phyloP scores from a whole-genome alignment of 1,140 invertebrate species.

The Apis laboriosa region DNA sequence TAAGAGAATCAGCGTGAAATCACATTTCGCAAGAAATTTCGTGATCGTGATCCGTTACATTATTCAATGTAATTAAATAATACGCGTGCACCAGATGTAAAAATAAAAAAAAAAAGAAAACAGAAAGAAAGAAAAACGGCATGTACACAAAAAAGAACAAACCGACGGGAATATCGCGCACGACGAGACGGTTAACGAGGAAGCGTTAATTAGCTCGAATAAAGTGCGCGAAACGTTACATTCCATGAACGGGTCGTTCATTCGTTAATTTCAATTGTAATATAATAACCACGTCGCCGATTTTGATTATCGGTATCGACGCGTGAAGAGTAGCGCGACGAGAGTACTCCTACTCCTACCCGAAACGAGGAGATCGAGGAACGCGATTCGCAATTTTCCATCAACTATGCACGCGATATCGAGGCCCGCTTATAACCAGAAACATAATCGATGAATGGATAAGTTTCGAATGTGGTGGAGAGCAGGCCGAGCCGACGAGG shows the following conservation, averaged over 20 bases:
- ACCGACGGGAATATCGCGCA: not conserved
- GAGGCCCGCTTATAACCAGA: slow-evolving; percentile 23
- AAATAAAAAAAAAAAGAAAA: not conserved
- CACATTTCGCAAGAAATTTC: not conserved
- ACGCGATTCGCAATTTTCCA: slow-evolving; percentile 7
- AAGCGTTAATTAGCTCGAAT: slow-evolving; percentile 27
- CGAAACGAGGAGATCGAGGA: not conserved
- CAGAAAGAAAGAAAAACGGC: too few relatives aligned
- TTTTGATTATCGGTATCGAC: slow-evolving; percentile 6
- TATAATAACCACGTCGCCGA: slow-evolving; percentile 2
- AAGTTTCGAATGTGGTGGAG: slow-evolving; percentile 48
- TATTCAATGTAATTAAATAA: not conserved
- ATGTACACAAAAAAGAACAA: not conserved
- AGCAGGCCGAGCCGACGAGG: slow-evolving; percentile 31
- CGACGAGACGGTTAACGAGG: slow-evolving; percentile 1
- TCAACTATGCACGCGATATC: slow-evolving; percentile 14
- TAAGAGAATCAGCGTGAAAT: too few relatives aligned
- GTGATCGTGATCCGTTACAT: not conserved
- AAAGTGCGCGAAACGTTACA: slow-evolving; percentile 12
- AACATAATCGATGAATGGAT: slow-evolving; percentile 60
- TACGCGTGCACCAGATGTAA: not conserved
- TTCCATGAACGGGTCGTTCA: not conserved
- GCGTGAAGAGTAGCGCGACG: too few relatives aligned
- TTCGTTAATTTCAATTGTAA: slow-evolving; percentile 39
- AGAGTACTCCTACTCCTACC: too few relatives aligned